Base-by-base conservation (phyloP, 2,113 vertebrate genomes). In the Amphiprion percula region DNA sequence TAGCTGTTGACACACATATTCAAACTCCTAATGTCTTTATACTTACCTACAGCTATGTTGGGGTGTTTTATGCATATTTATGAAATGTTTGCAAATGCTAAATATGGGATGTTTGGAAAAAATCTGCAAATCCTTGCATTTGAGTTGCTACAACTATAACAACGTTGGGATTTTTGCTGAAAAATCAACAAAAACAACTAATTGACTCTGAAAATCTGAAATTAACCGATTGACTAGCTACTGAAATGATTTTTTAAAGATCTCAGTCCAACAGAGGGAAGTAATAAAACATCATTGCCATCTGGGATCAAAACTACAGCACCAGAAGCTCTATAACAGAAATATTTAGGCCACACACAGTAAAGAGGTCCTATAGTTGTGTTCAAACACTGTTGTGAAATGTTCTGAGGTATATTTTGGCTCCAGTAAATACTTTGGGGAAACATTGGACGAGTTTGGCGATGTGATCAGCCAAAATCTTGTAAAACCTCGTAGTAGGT, bases 401-500 rank as follows among this genome's bases (percentile, higher is more conserved):
- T 28, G 30, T 68, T 4, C 68, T 53, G 10, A 23, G 74, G 12
- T 54, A 76, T 0, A 60, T 64, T 77, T 59, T 81, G 81, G 79
- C 74, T 68, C 50, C 16, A 21, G 39, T 56, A 5, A 85, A 76
- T 24, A 56, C 80, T 68, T 49, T 49, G 21, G 56, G 54, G 46
- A 30, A 71, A 14, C 14, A 76, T 10, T 49, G 71, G 75, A 61
- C 62, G 58, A 67, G 49, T 85, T 77, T 74, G 49, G 23, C 75
- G 52, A 73, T 67, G 56, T 49, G 59, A 85, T 77, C 64, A 69
- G 77, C 82, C 75, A 70, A 79, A 78, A 56, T 63, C 60, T 70
- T 77, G 85, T 85, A 84, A 37, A 88, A 81, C 24, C 49, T 30
- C 3, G 2, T 37, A 79, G 74, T 67, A 63, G 86, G 85, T 86